These are phyloP conservation scores for Bombylius discolor DNA, from an alignment of 2,888 invertebrate species.

Conservation along the genomic window DNA sequence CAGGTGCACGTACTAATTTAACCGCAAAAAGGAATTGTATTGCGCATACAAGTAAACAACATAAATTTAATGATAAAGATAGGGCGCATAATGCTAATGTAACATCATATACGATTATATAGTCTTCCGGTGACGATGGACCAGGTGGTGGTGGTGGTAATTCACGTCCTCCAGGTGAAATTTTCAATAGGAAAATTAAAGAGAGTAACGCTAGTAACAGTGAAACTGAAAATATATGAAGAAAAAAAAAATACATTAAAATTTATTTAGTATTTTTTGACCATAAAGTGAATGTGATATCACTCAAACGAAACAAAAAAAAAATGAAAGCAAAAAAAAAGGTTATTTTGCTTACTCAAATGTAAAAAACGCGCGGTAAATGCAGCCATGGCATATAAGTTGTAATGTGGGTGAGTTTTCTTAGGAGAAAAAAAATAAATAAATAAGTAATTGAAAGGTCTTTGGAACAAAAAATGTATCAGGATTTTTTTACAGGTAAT, in stretches of 20 bases:
- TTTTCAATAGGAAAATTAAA: constrained; percentile 71
- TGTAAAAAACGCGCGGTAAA: not conserved
- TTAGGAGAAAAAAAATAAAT: too few relatives aligned
- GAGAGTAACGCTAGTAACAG: constrained; percentile 70
- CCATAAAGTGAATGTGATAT: not conserved
- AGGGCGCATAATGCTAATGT: constrained; percentile 80
- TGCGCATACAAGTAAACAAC: constrained; percentile 84
- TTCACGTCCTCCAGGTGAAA: constrained; percentile 48
- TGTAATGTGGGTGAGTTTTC: not conserved
- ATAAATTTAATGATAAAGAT: constrained; percentile 75
- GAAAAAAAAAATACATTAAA: not conserved
- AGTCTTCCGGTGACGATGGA: constrained; percentile 57
- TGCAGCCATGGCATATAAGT: too few relatives aligned
- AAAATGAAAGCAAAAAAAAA: not conserved
- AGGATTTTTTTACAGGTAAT: too few relatives aligned
- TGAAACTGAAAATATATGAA: constrained; percentile 44
- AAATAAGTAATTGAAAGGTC: too few relatives aligned
- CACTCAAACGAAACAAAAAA: not conserved
- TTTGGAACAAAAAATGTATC: too few relatives aligned
- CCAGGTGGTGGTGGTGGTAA: constrained; percentile 31
- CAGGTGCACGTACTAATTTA: constrained; percentile 75
- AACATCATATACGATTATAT: constrained; percentile 81
- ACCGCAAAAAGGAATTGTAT: constrained; percentile 90
- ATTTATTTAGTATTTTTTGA: not conserved
- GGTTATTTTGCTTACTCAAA: not conserved